Conservation (phyloP, 2,888 invertebrate genomes). For the Megamerina dolium region DNA sequence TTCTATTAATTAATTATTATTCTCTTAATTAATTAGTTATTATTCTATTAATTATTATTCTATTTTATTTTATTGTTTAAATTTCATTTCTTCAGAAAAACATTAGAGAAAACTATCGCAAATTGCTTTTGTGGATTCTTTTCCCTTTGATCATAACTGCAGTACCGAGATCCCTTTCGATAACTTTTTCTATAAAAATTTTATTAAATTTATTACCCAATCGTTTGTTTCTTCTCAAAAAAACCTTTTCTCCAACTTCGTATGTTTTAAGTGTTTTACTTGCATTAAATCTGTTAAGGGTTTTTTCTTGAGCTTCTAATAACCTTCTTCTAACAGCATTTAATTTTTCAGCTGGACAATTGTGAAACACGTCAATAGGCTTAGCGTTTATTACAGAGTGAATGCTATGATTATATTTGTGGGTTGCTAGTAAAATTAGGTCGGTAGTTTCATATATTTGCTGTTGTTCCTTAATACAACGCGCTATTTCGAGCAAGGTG, state of each 20-base stretch:
- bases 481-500: slow-evolving; percentile 8
- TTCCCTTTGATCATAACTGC: slow-evolving; percentile 3
- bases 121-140: slow-evolving; percentile 3
- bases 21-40: too few species aligned
- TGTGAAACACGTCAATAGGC: slow-evolving; percentile 1
- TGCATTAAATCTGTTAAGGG: background rate
- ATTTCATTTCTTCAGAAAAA: background rate
- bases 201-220: slow-evolving; percentile 4
- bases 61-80: background rate
- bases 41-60: too few species aligned
- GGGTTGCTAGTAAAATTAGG: slow-evolving; percentile 1
- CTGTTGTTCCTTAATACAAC: slow-evolving; percentile 7
- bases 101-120: background rate
- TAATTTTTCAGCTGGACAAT: background rate
- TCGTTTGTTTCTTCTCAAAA: background rate
- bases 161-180: slow-evolving; percentile 1
- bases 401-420: slow-evolving; percentile 5
- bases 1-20: too few species aligned
- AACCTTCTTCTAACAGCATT: background rate
- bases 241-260: slow-evolving; percentile 2
- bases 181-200: slow-evolving; percentile 1
- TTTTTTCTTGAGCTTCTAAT: background rate
- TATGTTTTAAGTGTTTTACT: background rate
- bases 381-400: slow-evolving; percentile 4
- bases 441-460: slow-evolving; percentile 1